Evolutionary conservation across 2,797 vertebrate genomes (phyloP).

Genomic region (Helarctos malayanus): DNA sequence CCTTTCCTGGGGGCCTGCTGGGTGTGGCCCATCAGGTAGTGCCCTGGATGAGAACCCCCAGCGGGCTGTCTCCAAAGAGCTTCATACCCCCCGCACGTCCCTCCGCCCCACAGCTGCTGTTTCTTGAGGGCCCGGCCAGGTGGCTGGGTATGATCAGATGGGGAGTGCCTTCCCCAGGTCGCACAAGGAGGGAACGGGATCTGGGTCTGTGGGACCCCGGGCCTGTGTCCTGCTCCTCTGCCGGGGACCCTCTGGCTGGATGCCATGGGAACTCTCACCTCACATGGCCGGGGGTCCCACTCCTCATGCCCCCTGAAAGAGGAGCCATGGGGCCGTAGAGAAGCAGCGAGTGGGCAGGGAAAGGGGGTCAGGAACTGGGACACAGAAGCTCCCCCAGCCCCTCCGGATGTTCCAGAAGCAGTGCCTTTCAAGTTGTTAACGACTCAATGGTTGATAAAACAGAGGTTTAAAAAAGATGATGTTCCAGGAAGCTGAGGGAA

Average conservation of each 20-base stretch:
- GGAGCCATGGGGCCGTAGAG: background rate
- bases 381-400: too few relatives aligned
- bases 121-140: background rate
- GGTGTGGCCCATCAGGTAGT: background rate
- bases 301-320: background rate
- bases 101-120: background rate
- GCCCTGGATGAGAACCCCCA: background rate
- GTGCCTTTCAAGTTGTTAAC: background rate
- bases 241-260: background rate
- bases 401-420: background rate
- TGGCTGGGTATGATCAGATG: background rate
- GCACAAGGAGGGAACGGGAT: background rate
- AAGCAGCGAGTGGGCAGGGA: background rate
- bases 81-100: too few relatives aligned
- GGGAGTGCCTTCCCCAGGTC: background rate
- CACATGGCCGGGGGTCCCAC: background rate
- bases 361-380: too few relatives aligned
- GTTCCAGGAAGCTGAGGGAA: background rate
- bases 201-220: background rate
- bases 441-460: background rate
- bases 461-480: background rate
- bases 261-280: background rate
- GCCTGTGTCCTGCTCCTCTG: rapidly evolving
- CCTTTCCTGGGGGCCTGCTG: background rate
- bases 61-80: background rate